These are phyloP conservation scores for Dromius quadrimaculatus DNA, from an alignment of 2,888 invertebrate genomes.

Conservation along the genomic window DNA sequence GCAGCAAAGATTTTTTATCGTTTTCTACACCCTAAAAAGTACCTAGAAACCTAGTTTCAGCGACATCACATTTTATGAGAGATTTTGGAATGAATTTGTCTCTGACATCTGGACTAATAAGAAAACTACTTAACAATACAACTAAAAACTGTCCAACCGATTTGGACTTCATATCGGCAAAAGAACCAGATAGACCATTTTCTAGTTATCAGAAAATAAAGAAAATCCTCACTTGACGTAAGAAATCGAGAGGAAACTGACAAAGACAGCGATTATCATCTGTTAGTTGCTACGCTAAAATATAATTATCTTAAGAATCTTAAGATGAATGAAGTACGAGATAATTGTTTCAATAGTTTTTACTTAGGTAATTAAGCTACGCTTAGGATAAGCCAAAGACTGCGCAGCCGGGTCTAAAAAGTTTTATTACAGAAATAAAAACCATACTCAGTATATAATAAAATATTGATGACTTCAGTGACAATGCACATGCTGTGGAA, in stretches of 20 bases:
- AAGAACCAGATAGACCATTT: slow-evolving; percentile 53
- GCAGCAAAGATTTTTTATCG: too few relatives aligned
- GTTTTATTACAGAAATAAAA: slow-evolving; percentile 1
- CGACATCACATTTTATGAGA: too few relatives aligned
- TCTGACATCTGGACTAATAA: too few relatives aligned
- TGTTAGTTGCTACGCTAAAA: slow-evolving; percentile 28
- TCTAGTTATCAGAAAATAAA: slow-evolving; percentile 44
- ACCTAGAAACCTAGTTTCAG: too few relatives aligned
- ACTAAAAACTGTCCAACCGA: too few relatives aligned
- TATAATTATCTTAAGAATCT: slow-evolving; percentile 3
- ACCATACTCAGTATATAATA: background rate
- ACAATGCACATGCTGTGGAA: background rate
- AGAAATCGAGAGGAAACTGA: slow-evolving; percentile 38
- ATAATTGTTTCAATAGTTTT: background rate
- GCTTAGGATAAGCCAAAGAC: background rate
- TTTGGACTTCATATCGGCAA: slow-evolving; percentile 50
- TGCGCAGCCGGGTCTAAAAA: background rate
- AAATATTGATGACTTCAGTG: background rate
- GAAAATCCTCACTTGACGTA: slow-evolving; percentile 48
- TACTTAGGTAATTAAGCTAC: background rate
- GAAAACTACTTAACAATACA: too few relatives aligned
- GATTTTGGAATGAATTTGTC: too few relatives aligned
- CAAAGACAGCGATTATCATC: slow-evolving; percentile 47
- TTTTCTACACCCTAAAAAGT: too few relatives aligned
- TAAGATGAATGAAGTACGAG: background rate